Evolutionary conservation across 2,113 vertebrate genomes (phyloP).

Genomic region (human): GRCh38 chr13:111468501-111469000

Average conservation of each 20-base stretch:
- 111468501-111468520: rapidly evolving
- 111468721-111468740: neutral
- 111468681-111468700: slow-evolving; percentile 49
- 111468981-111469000: neutral
- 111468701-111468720: slow-evolving; percentile 69
- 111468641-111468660: neutral
- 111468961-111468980: rapidly evolving
- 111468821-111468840: neutral
- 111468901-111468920: slow-evolving; percentile 59
- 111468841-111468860: slow-evolving; percentile 7
- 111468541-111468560: neutral
- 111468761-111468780: neutral
- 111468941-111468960: neutral
- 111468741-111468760: neutral
- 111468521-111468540: rapidly evolving
- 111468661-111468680: slow-evolving; percentile 62
- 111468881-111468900: neutral
- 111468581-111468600: neutral
- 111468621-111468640: slow-evolving; percentile 63
- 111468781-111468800: neutral
- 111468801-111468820: too few species aligned
- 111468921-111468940: neutral
- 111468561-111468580: neutral
- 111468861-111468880: slow-evolving; percentile 45
- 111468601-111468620: slow-evolving; percentile 32